These are phyloP conservation scores for Congeria kusceri DNA, from an alignment of 2,888 invertebrate genomes.

Conservation along the genomic window DNA sequence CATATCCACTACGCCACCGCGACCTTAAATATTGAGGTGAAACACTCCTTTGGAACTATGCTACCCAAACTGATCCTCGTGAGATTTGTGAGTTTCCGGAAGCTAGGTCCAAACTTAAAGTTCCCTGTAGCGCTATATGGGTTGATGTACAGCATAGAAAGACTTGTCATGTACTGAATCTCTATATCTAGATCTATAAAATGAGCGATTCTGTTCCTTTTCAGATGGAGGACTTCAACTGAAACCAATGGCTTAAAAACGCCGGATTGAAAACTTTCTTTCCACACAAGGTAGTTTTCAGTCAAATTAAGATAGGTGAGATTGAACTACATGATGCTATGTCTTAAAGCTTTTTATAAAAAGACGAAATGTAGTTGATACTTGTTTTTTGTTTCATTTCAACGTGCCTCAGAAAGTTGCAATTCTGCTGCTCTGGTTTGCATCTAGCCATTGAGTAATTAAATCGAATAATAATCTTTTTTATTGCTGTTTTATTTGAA, in stretches of 20 bases:
- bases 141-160: conserved; percentile 11
- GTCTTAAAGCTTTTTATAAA: no score
- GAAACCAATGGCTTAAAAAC: conserved; percentile 19
- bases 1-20: no score
- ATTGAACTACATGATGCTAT: no score
- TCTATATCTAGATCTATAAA: conserved; percentile 22
- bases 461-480: no score
- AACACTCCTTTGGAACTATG: neutral
- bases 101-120: no score
- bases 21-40: no score
- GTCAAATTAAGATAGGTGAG: conserved; percentile 25
- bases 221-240: conserved; percentile 24
- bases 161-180: conserved; percentile 23
- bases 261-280: conserved; percentile 10
- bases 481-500: no score
- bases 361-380: no score
- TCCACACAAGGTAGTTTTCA: conserved; percentile 11
- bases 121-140: neutral
- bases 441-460: no score
- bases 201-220: conserved; percentile 8
- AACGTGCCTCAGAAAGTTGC: no score
- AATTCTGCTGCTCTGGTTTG: no score
- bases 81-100: neutral
- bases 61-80: conserved; percentile 20
- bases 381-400: no score